These are phyloP conservation scores for Malurus melanocephalus DNA, from an alignment of 2,113 vertebrate species.

Conservation along the genomic window DNA sequence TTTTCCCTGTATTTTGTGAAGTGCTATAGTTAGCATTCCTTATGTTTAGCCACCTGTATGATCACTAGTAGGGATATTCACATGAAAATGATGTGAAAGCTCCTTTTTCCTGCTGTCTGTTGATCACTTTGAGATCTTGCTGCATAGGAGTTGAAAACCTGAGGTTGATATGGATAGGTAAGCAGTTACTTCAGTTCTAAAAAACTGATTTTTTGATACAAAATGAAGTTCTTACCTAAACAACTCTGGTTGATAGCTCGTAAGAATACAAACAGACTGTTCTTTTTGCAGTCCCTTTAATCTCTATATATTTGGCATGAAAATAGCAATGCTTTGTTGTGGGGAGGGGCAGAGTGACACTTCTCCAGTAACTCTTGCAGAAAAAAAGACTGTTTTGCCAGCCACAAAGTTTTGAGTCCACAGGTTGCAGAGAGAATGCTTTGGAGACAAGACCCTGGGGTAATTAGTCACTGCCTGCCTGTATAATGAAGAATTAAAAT, in stretches of 20 bases:
- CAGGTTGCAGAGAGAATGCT: neutral
- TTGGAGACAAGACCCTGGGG: neutral
- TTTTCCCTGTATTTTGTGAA: neutral
- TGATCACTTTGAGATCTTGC: neutral
- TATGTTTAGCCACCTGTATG: conserved; percentile 24
- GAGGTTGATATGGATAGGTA: neutral
- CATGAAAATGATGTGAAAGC: neutral
- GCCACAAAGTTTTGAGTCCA: neutral
- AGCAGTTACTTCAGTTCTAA: neutral
- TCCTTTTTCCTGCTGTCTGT: neutral
- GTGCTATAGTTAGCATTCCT: neutral
- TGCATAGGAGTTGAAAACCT: neutral
- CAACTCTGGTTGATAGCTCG: neutral
- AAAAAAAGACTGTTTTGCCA: neutral
- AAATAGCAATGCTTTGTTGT: conserved; percentile 9
- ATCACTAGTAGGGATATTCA: neutral
- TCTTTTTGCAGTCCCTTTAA: neutral
- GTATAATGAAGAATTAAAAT: neutral
- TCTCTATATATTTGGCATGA: neutral
- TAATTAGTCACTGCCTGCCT: neutral
- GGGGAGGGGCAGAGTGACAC: neutral
- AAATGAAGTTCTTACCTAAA: neutral
- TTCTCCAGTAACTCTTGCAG: neutral
- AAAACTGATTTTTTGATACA: neutral
- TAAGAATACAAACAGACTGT: neutral